Evolutionary conservation across 2,797 vertebrate genomes (phyloP).

Genomic region (Darevskia nairensis): DNA sequence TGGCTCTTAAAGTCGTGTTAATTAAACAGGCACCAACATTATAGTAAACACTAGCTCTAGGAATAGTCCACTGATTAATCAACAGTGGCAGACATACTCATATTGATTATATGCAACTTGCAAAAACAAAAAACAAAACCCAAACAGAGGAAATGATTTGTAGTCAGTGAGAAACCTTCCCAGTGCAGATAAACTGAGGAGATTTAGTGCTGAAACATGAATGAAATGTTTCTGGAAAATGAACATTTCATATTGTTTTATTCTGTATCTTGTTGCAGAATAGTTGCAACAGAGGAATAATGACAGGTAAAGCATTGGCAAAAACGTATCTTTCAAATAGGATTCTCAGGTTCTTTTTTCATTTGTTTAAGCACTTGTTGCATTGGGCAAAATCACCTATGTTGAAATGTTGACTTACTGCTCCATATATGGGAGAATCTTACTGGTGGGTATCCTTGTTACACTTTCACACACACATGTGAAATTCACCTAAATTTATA

Average conservation of each 20-base stretch:
- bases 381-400: background rate
- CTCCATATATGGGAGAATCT: constrained; percentile 26
- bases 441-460: constrained; percentile 34
- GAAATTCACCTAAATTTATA: constrained; percentile 22
- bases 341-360: background rate
- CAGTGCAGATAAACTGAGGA: background rate
- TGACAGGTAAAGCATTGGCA: background rate
- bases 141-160: background rate
- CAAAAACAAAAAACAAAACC: background rate
- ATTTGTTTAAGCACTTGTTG: background rate
- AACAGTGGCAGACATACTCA: background rate
- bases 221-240: accelerated
- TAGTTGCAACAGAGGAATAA: constrained; percentile 12
- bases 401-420: background rate
- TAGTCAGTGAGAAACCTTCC: background rate
- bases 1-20: background rate
- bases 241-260: background rate
- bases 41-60: background rate
- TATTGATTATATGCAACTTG: background rate
- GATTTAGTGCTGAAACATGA: background rate
- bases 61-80: background rate
- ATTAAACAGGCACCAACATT: background rate
- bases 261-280: accelerated
- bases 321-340: background rate
- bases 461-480: background rate